phyloP scores from a whole-genome alignment of 1,140 invertebrate genomes.

The Ostrea edulis region DNA sequence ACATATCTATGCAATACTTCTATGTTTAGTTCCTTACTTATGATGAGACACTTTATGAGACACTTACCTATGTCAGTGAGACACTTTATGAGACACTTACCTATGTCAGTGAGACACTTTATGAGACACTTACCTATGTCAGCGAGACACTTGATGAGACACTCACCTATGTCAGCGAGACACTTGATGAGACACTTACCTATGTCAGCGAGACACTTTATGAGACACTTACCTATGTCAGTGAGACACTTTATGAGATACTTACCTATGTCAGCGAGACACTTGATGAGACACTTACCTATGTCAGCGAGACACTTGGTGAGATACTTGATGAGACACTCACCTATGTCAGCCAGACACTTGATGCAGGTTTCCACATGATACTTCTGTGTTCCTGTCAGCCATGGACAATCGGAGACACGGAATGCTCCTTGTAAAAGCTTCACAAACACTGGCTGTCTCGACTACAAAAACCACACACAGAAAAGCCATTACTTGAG shows the following conservation, averaged over 20 bases:
- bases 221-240: too few relatives aligned
- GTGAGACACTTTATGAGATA: too few relatives aligned
- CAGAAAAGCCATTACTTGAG: neutral
- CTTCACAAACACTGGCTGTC: constrained; percentile 96
- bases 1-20: too few relatives aligned
- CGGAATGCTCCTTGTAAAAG: constrained; percentile 94
- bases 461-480: constrained; percentile 83
- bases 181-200: constrained; percentile 88
- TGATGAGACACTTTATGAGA: too few relatives aligned
- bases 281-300: too few relatives aligned
- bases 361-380: constrained; percentile 97
- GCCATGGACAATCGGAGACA: constrained; percentile 94
- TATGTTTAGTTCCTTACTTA: too few relatives aligned
- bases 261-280: too few relatives aligned
- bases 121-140: too few relatives aligned
- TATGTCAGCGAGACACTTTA: too few relatives aligned
- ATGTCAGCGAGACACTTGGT: too few relatives aligned
- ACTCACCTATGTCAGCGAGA: constrained; percentile 92
- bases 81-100: constrained; percentile 93
- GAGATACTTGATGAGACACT: too few relatives aligned
- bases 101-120: too few relatives aligned
- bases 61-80: constrained; percentile 85
- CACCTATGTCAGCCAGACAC: constrained; percentile 87
- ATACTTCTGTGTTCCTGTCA: constrained; percentile 91
- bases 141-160: constrained; percentile 93